A percentile compares a stretch with the other conserved stretches of the same genome.
Conservation (phyloP, 2,888 invertebrate genomes). For the Melieria picta region DNA sequence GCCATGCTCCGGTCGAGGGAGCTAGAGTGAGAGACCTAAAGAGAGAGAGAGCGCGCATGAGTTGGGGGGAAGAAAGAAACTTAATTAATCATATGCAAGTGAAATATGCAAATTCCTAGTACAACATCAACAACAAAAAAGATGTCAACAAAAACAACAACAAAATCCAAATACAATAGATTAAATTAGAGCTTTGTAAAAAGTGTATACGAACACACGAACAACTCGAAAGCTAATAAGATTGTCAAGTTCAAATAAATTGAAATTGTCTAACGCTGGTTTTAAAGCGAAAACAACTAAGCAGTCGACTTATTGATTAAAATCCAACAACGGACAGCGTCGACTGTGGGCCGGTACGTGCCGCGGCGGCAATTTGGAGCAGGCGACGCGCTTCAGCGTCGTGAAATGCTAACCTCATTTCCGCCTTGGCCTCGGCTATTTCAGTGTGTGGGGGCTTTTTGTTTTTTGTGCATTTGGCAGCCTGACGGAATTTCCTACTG, state of each 20-base stretch:
- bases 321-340: too few species aligned
- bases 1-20: too few species aligned
- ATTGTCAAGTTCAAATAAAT: too few species aligned
- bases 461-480: too few species aligned
- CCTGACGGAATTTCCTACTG: not conserved
- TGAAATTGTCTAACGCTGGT: too few species aligned
- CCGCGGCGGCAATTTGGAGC: too few species aligned
- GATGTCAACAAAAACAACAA: not conserved
- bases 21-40: too few species aligned
- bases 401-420: slow-evolving; percentile 16
- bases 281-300: too few species aligned
- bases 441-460: not conserved
- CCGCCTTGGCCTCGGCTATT: not conserved
- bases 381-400: too few species aligned
- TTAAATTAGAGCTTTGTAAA: not conserved
- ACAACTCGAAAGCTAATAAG: not conserved
- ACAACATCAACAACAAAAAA: not conserved
- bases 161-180: not conserved
- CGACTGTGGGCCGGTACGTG: too few species aligned
- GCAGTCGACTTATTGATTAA: too few species aligned
- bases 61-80: not conserved
- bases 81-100: slow-evolving; percentile 16
- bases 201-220: not conserved
- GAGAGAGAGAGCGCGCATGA: too few species aligned
- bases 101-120: not conserved